These are phyloP conservation scores for Neodiprion pinetum DNA, from an alignment of 1,140 invertebrate genomes.

Conservation along the genomic window DNA sequence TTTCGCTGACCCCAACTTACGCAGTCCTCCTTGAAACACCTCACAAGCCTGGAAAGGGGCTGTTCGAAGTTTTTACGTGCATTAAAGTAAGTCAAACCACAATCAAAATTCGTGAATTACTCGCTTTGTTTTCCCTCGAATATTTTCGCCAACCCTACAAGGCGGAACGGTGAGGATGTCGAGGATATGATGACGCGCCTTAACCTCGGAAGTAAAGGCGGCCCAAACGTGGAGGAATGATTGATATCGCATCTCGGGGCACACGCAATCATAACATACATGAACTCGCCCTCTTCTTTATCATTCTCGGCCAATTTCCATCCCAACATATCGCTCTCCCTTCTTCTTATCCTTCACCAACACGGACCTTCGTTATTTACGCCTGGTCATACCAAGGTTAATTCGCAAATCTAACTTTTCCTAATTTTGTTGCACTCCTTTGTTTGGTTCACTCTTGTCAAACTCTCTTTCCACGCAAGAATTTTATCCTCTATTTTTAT, in stretches of 20 bases:
- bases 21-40: conserved; percentile 49
- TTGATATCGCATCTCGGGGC: neutral
- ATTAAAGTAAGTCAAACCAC: conserved; percentile 46
- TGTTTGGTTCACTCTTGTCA: neutral
- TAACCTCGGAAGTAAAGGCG: conserved; percentile 15
- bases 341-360: neutral
- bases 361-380: neutral
- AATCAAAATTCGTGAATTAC: neutral
- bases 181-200: neutral
- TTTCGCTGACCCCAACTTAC: conserved; percentile 50
- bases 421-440: neutral
- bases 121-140: conserved; percentile 1
- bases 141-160: neutral
- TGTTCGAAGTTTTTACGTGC: conserved; percentile 52
- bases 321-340: neutral
- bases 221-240: neutral
- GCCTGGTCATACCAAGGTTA: neutral
- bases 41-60: conserved; percentile 44
- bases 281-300: neutral
- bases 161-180: too few relatives aligned
- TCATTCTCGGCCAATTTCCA: neutral
- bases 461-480: too few relatives aligned
- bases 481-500: too few relatives aligned
- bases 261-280: neutral
- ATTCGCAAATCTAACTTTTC: neutral